phyloP scores from a whole-genome alignment of 2,888 invertebrate genomes.

The Trilocha varians region DNA sequence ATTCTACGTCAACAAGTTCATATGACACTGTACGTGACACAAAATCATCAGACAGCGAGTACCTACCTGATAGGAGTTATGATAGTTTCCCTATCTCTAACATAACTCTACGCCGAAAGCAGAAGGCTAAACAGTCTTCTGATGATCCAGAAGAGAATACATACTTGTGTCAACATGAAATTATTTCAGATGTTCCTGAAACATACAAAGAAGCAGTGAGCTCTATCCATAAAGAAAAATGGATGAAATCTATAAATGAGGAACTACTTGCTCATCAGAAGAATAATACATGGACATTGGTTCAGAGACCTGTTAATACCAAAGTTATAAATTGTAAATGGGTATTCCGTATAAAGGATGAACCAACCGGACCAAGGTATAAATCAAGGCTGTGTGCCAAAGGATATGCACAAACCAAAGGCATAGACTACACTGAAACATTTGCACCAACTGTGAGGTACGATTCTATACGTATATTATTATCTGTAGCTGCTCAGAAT shows the following conservation, averaged over 20 bases:
- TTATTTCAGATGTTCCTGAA: slow-evolving; percentile 8
- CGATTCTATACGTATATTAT: too few species aligned
- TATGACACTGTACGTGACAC: too few species aligned
- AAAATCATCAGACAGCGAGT: too few species aligned
- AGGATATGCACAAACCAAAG: too few species aligned
- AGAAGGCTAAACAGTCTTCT: slow-evolving; percentile 11
- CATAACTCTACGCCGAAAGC: slow-evolving; percentile 15
- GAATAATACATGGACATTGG: slow-evolving; percentile 16
- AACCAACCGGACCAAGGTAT: slow-evolving; percentile 7
- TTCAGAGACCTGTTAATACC: slow-evolving; percentile 8
- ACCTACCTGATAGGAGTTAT: too few species aligned
- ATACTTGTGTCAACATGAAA: neutral
- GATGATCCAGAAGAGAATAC: slow-evolving; percentile 13
- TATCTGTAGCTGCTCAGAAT: too few species aligned
- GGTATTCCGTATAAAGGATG: too few species aligned
- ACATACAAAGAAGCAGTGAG: slow-evolving; percentile 19
- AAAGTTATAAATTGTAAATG: slow-evolving; percentile 14
- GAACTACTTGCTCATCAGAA: slow-evolving; percentile 15
- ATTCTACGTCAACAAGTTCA: too few species aligned
- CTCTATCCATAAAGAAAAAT: slow-evolving; percentile 9
- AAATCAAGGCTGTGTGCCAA: slow-evolving; percentile 6
- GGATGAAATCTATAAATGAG: slow-evolving; percentile 14
- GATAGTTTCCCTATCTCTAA: neutral
- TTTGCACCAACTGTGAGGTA: too few species aligned
- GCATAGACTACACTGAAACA: too few species aligned